Evolutionary conservation across 2,888 invertebrate genomes (phyloP).

Genomic region (Ormyrus thymus): DNA sequence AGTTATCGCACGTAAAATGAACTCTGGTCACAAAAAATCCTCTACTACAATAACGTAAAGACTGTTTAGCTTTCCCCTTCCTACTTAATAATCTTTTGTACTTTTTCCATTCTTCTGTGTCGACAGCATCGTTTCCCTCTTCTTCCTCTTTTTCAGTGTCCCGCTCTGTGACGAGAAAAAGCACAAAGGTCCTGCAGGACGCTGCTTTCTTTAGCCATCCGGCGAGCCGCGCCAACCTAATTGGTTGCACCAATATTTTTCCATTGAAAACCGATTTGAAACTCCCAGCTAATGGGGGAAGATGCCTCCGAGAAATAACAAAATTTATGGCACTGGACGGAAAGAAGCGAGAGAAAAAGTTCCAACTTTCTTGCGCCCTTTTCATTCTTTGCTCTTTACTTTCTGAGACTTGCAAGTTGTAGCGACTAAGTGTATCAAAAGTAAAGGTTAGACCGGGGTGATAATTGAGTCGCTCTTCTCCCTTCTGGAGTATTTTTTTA

Average conservation of each 20-base stretch:
- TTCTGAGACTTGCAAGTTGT: background rate
- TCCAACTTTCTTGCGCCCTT: background rate
- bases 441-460: constrained; percentile 1
- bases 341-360: background rate
- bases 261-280: constrained; percentile 60
- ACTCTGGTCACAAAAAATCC: background rate
- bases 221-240: constrained; percentile 48
- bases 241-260: constrained; percentile 61
- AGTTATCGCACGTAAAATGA: no score
- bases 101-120: background rate
- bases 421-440: constrained; percentile 28
- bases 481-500: no score
- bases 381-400: constrained; percentile 1
- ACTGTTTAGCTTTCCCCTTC: constrained; percentile 4
- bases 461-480: constrained; percentile 17
- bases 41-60: background rate
- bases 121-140: background rate
- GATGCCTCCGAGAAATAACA: constrained; percentile 39
- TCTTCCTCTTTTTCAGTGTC: background rate
- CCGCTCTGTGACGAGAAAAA: background rate
- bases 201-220: constrained; percentile 11
- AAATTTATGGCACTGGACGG: constrained; percentile 42
- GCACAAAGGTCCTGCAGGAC: constrained; percentile 3
- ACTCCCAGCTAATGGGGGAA: constrained; percentile 12
- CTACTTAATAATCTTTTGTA: background rate